Conservation (phyloP, 1,140 invertebrate species). For the Ephestia elutella region DNA sequence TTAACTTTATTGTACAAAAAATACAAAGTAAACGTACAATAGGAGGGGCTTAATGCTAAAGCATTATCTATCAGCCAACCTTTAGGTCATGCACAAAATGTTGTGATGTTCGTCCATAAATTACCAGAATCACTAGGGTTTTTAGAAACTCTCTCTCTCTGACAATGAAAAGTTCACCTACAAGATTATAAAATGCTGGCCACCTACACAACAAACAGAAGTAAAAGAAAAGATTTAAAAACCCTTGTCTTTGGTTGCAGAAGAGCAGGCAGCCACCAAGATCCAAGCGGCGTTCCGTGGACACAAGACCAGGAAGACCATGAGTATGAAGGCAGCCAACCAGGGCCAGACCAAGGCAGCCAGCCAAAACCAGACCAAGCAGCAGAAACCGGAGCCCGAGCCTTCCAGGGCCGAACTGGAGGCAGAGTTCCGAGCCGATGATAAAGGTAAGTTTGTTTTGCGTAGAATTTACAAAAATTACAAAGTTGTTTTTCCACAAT, state of each 20-base stretch:
- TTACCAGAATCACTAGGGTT: no score
- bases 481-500: neutral
- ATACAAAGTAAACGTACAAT: no score
- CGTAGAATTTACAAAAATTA: neutral
- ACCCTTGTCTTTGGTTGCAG: conserved; percentile 25
- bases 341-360: conserved; percentile 36
- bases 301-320: conserved; percentile 79
- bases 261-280: conserved; percentile 79
- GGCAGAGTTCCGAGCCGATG: conserved; percentile 84
- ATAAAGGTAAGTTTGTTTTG: conserved; percentile 77
- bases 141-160: no score
- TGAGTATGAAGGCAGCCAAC: conserved; percentile 70
- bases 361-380: conserved; percentile 39
- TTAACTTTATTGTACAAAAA: no score
- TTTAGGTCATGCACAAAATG: no score
- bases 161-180: no score
- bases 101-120: no score
- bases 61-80: no score
- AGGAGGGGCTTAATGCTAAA: no score
- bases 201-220: no score
- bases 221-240: no score
- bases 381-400: conserved; percentile 68
- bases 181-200: no score
- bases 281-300: conserved; percentile 83
- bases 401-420: conserved; percentile 82